A percentile compares a stretch with the other conserved stretches of the same genome.
Conservation (phyloP, 2,797 vertebrate genomes). For the Acanthiza pusilla region DNA sequence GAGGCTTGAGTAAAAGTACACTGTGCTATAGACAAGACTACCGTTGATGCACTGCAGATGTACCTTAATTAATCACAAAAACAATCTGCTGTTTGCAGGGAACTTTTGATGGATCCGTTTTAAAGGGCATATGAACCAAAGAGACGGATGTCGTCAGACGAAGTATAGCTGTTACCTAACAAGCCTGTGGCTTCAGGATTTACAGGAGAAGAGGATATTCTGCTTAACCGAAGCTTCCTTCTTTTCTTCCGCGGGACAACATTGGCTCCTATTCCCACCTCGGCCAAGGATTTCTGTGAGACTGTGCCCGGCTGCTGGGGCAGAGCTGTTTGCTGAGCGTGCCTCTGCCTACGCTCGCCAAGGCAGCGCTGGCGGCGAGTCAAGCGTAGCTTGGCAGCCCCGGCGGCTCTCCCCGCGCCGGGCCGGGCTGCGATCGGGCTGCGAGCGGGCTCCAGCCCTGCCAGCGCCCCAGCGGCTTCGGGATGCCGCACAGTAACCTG, state of each 20-base stretch:
- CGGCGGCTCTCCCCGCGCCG: neutral
- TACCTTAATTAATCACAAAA: conserved; percentile 7
- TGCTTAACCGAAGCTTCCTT: neutral
- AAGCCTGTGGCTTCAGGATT: neutral
- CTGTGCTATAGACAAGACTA: neutral
- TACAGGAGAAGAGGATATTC: neutral
- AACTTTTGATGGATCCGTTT: neutral
- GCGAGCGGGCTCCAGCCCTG: neutral
- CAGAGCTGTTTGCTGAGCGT: neutral
- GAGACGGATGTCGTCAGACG: neutral
- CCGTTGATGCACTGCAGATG: conserved; percentile 26
- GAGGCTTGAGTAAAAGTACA: neutral
- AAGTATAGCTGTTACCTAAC: neutral
- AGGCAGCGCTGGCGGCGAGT: conserved; percentile 3
- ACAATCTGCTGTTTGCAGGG: neutral
- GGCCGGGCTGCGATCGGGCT: neutral
- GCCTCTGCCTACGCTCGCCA: neutral
- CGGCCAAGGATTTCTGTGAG: neutral
- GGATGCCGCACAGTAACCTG: neutral
- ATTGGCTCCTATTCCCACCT: neutral
- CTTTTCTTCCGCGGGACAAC: neutral
- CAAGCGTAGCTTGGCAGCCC: neutral
- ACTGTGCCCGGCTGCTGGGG: neutral
- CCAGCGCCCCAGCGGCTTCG: neutral
- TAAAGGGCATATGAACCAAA: neutral